A percentile compares a stretch with the other conserved stretches of the same genome.
These are phyloP conservation scores for Drosophila neutralis DNA, from an alignment of 2,888 invertebrate genomes.

Conservation along the genomic window DNA sequence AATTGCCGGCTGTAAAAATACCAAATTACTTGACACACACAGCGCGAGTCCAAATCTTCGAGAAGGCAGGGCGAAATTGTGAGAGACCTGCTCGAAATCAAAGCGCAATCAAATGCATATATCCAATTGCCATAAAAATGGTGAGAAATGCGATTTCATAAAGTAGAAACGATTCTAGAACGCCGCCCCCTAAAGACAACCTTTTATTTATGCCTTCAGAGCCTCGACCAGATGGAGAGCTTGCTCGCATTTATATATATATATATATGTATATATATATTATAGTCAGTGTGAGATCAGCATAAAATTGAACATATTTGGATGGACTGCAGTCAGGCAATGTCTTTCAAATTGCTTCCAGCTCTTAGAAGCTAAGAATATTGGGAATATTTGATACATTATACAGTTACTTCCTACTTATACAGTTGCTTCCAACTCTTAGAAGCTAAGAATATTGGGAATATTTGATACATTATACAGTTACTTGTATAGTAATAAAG, in stretches of 20 bases:
- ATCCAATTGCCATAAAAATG: background rate
- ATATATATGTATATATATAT: no score
- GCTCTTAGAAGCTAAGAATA: background rate
- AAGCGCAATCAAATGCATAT: background rate
- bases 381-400: background rate
- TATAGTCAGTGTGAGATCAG: background rate
- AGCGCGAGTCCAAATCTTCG: background rate
- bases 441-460: background rate
- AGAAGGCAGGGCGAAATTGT: background rate
- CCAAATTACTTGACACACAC: background rate
- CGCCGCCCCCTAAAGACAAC: background rate
- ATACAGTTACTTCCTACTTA: background rate
- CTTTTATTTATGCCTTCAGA: background rate
- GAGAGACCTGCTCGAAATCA: background rate
- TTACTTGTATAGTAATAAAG: background rate
- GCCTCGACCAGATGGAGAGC: background rate
- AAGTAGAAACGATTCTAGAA: background rate
- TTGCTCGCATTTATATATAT: background rate
- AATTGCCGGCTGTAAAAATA: constrained; percentile 46
- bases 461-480: background rate
- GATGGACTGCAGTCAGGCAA: background rate
- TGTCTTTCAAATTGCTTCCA: background rate
- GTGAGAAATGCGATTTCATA: background rate
- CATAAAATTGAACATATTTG: background rate
- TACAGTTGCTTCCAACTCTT: background rate